Evolutionary conservation across 1,140 invertebrate species (phyloP).

Genomic region (Ceratina calcarata): DNA sequence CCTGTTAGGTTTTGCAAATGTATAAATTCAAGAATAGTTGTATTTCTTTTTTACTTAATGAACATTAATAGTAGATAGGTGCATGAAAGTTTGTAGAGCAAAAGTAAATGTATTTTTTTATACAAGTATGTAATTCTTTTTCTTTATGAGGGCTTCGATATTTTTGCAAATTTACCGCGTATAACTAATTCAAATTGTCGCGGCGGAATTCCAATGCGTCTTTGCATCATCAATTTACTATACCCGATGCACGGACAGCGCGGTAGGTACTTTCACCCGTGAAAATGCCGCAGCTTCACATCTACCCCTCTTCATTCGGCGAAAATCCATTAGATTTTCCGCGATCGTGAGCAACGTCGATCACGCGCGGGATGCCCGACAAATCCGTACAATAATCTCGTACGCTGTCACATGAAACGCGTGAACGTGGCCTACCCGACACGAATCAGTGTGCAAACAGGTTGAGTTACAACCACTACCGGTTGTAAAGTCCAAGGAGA

Average conservation of each 20-base stretch:
- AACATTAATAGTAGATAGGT: neutral
- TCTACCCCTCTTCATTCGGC: conserved; percentile 18
- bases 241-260: conserved; percentile 8
- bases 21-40: too few species aligned
- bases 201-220: conserved; percentile 45
- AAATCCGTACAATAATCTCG: conserved; percentile 68
- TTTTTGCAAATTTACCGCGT: conserved; percentile 38
- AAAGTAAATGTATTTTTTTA: too few species aligned
- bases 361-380: conserved; percentile 54
- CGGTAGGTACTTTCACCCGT: conserved; percentile 26
- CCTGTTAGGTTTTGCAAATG: too few species aligned
- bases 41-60: too few species aligned
- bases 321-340: conserved; percentile 49
- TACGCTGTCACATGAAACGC: conserved; percentile 61
- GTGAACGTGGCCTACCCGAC: conserved; percentile 59
- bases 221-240: conserved; percentile 44
- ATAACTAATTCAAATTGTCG: conserved; percentile 40
- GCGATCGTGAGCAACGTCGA: conserved; percentile 54
- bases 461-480: conserved; percentile 62
- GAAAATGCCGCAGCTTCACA: conserved; percentile 21
- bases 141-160: conserved; percentile 12
- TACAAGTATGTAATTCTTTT: too few species aligned
- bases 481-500: conserved; percentile 60
- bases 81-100: neutral
- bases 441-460: conserved; percentile 66